A percentile compares a stretch with the other conserved stretches of the same genome.
These are phyloP conservation scores for Zenarchopterus dispar DNA, from an alignment of 2,797 vertebrate species.

Conservation along the genomic window DNA sequence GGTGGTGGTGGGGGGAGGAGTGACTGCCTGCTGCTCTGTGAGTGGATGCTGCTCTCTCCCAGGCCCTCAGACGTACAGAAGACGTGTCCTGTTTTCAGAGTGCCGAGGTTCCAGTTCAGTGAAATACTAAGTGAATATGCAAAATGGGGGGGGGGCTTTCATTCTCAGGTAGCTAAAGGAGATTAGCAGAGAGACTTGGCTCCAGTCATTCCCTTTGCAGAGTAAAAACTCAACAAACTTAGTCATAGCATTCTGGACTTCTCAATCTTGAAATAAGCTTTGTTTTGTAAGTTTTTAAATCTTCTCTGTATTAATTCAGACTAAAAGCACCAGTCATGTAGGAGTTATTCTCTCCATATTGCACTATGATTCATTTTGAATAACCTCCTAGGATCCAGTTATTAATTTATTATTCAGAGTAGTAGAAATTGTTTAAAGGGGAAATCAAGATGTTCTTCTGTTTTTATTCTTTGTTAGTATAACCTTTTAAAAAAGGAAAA, in stretches of 20 bases:
- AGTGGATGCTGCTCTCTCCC: conserved; percentile 25
- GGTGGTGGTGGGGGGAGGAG: conserved; percentile 59
- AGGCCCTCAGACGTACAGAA: conserved; percentile 8
- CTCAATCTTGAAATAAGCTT: not conserved
- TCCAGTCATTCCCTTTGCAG: no score
- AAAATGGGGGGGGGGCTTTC: conserved; percentile 9
- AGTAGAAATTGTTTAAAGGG: no score
- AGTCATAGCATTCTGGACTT: not conserved
- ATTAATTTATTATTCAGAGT: no score
- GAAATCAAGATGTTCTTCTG: no score
- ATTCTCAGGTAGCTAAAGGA: not conserved
- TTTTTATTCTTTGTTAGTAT: no score
- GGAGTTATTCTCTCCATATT: not conserved
- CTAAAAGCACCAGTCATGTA: not conserved
- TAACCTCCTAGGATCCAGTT: no score
- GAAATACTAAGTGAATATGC: not conserved
- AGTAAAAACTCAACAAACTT: no score
- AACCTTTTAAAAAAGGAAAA: no score
- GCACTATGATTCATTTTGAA: not conserved
- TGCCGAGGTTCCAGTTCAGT: not conserved
- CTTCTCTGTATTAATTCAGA: no score
- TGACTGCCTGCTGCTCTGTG: conserved; percentile 38
- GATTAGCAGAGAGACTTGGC: not conserved
- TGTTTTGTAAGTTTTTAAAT: no score
- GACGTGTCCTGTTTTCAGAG: conserved; percentile 52